Base-by-base conservation (phyloP, 2,888 invertebrate species). In the Trachelus iudaicus region DNA sequence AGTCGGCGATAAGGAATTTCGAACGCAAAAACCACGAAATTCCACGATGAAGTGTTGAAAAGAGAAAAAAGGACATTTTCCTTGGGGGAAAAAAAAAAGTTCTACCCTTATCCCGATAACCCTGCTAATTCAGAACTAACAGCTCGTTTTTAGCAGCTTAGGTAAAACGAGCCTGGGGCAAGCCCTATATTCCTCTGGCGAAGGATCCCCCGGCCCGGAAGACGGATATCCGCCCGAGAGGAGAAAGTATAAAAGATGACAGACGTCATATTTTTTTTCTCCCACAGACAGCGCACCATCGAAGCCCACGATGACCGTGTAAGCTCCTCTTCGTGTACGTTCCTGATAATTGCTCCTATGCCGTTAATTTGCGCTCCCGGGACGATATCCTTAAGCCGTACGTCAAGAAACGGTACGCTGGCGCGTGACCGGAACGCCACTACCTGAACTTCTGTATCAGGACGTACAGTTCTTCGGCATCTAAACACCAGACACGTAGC, bases 381-480 rank as follows among this genome's bases (percentile, higher is more conserved):
- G 23, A 56, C 56, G 56, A 56, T 56, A 56, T 56, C 56, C 56
- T 56, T 23, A 56, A 56, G 56, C 23, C 56, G 56, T 56, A 56
- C 56, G 56, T 56, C 23, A 56, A 56, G 56, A 56, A 56, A 56
- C 56, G 56, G 56, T 56, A 56, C 23, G 56, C 77, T 73, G 79
- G 77, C 80, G 80, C 86, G 86, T 86, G 86, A 85, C 86, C 85
- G 86, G 86, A 86, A 85, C 82, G 82, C 81, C 81, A 83, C 83
- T 84, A 83, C 82, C 80, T 80, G 81, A 15, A 23, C 9, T 56
- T 56, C 56, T 56, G 56, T 56, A 56, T 56, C 56, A 56, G 56
- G 56, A 23, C 23, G 56, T 56, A 56, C 56, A 56, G 56, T 56
- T 56, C 56, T 56, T 56, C 56, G 56, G 23, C 56, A 56, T 56